Conservation (phyloP, 2,113 vertebrate genomes). For the Oenanthe oenanthe region DNA sequence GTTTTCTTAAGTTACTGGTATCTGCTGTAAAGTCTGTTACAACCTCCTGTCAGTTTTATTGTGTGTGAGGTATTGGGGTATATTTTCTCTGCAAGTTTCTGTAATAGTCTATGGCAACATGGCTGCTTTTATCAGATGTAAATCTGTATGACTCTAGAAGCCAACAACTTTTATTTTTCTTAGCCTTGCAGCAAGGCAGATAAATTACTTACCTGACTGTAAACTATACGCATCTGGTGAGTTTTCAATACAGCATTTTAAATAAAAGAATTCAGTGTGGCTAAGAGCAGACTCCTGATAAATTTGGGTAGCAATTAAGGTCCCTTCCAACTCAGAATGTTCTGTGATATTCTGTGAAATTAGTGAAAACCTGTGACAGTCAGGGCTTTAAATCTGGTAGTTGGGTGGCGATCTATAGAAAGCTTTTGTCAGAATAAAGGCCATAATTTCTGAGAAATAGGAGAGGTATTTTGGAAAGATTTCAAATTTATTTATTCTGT, state of each 20-base stretch:
- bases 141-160: not conserved
- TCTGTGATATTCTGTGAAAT: not conserved
- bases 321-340: not conserved
- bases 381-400: not conserved
- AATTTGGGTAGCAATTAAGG: not conserved
- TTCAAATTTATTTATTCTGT: not conserved
- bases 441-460: not conserved
- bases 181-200: not conserved
- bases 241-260: not conserved
- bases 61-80: not conserved
- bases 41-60: not conserved
- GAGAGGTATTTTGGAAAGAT: not conserved
- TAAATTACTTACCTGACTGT: not conserved
- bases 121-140: not conserved
- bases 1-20: not conserved
- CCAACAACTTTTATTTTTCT: not conserved
- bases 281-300: not conserved
- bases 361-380: not conserved
- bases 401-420: not conserved
- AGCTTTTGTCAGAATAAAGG: not conserved
- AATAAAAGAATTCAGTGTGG: not conserved
- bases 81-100: not conserved
- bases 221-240: not conserved
- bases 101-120: not conserved
- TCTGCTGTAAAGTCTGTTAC: not conserved